Percentiles rank a stretch among this genome's conserved stretches.
These are phyloP conservation scores for Aptenodytes forsteri DNA, from an alignment of 2,113 vertebrate species.

Conservation along the genomic window DNA sequence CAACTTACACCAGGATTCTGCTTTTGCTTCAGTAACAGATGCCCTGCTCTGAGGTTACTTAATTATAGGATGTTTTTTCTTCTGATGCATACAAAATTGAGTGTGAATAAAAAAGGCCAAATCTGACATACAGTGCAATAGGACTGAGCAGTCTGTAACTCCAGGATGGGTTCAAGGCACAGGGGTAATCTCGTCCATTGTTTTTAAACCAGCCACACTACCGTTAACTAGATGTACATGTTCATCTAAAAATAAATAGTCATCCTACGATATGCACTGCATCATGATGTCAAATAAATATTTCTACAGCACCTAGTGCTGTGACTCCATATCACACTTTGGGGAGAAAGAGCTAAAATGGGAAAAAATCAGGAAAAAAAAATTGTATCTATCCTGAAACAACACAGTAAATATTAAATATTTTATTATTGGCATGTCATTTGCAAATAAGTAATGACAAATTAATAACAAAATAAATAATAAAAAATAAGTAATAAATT, in stretches of 20 bases:
- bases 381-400: background rate
- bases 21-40: background rate
- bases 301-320: background rate
- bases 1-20: background rate
- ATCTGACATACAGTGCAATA: fast-evolving
- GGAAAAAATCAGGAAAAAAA: background rate
- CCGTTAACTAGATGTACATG: too few species aligned
- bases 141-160: background rate
- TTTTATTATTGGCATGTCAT: too few species aligned
- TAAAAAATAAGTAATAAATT: background rate
- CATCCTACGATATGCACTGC: background rate
- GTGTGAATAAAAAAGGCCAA: background rate
- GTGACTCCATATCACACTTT: background rate
- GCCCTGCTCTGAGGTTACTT: background rate
- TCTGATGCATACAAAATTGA: background rate
- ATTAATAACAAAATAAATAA: background rate
- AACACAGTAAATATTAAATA: background rate
- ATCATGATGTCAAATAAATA: background rate
- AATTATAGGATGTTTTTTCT: background rate
- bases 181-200: background rate
- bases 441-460: background rate
- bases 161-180: background rate
- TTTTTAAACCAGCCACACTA: background rate
- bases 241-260: background rate
- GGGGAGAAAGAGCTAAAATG: background rate